Percentiles rank a stretch among this genome's conserved stretches.
phyloP scores from a whole-genome alignment of 2,888 invertebrate genomes.

The Trichogramma evanescens region DNA sequence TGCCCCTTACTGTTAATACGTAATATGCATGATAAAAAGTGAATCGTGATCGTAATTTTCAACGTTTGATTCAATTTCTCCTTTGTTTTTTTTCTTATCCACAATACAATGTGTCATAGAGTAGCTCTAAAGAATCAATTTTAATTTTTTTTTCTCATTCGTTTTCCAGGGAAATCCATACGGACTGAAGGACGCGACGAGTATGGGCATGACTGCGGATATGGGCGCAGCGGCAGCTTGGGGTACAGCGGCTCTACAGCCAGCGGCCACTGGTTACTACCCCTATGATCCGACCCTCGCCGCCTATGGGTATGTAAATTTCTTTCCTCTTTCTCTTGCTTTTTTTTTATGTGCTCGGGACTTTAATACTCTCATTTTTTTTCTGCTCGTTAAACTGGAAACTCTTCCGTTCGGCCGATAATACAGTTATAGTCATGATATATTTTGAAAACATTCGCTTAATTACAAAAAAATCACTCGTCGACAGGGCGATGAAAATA shows the following conservation, averaged over 20 bases:
- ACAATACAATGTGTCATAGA: not conserved
- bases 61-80: no score
- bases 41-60: no score
- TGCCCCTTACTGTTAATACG: no score
- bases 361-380: conserved; percentile 2
- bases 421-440: no score
- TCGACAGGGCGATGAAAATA: no score
- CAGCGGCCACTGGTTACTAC: conserved; percentile 80
- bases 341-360: not conserved
- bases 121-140: not conserved
- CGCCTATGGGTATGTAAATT: conserved; percentile 78
- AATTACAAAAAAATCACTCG: no score
- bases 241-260: conserved; percentile 84
- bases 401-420: no score
- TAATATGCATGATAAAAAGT: no score
- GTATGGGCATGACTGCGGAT: conserved; percentile 72
- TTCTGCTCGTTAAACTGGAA: not conserved
- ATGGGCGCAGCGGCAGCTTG: conserved; percentile 80
- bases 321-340: conserved; percentile 1
- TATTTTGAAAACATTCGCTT: no score
- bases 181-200: conserved; percentile 67
- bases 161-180: conserved; percentile 81
- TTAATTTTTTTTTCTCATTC: conserved; percentile 21
- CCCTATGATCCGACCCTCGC: conserved; percentile 88
- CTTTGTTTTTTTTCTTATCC: not conserved